phyloP scores from a whole-genome alignment of 2,888 invertebrate species.

The Lamellibrachia satsuma region DNA sequence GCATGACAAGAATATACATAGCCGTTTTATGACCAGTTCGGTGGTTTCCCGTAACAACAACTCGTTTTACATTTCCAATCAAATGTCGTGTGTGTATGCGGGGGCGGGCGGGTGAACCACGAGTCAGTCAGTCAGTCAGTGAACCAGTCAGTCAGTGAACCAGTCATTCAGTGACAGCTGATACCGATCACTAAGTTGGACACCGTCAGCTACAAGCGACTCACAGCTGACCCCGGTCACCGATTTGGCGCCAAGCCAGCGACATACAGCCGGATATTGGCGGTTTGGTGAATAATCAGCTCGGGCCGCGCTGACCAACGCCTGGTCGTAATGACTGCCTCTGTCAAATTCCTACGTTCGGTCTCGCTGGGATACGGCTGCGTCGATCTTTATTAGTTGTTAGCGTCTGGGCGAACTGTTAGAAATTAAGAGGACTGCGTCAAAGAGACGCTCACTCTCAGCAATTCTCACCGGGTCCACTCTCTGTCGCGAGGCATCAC shows the following conservation, averaged over 20 bases:
- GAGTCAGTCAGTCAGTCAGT: too few species aligned
- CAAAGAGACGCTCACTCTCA: background rate
- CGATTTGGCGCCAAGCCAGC: background rate
- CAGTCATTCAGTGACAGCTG: too few species aligned
- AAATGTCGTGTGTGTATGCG: background rate
- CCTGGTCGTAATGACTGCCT: background rate
- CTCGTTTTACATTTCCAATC: background rate
- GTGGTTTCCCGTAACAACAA: background rate
- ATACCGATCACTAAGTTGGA: background rate
- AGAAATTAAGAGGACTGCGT: background rate
- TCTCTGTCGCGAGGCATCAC: background rate
- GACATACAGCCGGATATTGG: background rate
- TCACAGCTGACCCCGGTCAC: conserved; percentile 1
- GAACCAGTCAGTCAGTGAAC: too few species aligned
- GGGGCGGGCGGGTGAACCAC: background rate
- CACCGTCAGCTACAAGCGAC: background rate
- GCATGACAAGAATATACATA: background rate
- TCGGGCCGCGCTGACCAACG: background rate
- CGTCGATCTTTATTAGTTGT: background rate
- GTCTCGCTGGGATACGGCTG: background rate
- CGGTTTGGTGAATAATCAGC: background rate
- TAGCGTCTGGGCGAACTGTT: background rate
- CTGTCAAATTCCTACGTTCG: background rate
- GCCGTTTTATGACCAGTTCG: background rate
- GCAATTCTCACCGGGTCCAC: background rate